Evolutionary conservation across 2,888 invertebrate species (phyloP).

Genomic region (Archips crataeganus): DNA sequence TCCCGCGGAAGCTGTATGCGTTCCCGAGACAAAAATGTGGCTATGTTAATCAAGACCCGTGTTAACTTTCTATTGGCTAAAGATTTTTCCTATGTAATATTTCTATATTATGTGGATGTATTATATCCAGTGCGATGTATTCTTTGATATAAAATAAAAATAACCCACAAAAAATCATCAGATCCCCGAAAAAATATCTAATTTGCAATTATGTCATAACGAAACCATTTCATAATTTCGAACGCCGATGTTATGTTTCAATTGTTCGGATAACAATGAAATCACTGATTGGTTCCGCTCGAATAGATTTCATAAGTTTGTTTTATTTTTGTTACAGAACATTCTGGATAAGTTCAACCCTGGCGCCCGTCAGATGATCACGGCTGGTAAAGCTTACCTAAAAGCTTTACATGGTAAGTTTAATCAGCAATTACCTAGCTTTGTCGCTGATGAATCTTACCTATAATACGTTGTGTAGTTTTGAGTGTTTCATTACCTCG

Average conservation of each 20-base stretch:
- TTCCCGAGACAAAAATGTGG: no score
- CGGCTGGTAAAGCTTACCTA: slow-evolving; percentile 96
- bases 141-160: neutral
- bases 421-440: neutral
- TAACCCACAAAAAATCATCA: slow-evolving; percentile 12
- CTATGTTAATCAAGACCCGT: no score
- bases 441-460: no score
- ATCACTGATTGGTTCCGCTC: slow-evolving; percentile 52
- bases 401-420: slow-evolving; percentile 97
- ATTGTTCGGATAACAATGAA: slow-evolving; percentile 49
- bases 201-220: slow-evolving; percentile 41
- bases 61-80: no score
- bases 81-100: no score
- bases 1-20: no score
- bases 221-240: slow-evolving; percentile 31
- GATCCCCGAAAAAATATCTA: slow-evolving; percentile 24
- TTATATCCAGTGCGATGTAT: neutral
- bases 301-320: slow-evolving; percentile 42
- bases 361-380: slow-evolving; percentile 96
- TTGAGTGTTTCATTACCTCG: neutral
- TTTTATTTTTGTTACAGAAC: slow-evolving; percentile 90
- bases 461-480: neutral
- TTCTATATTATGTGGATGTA: no score
- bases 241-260: slow-evolving; percentile 34
- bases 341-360: slow-evolving; percentile 98